A percentile compares a stretch with the other conserved stretches of the same genome.
Conservation (phyloP, 30 jellyfish, hydroid and myxozoan species). For the Mastigias papua region DNA sequence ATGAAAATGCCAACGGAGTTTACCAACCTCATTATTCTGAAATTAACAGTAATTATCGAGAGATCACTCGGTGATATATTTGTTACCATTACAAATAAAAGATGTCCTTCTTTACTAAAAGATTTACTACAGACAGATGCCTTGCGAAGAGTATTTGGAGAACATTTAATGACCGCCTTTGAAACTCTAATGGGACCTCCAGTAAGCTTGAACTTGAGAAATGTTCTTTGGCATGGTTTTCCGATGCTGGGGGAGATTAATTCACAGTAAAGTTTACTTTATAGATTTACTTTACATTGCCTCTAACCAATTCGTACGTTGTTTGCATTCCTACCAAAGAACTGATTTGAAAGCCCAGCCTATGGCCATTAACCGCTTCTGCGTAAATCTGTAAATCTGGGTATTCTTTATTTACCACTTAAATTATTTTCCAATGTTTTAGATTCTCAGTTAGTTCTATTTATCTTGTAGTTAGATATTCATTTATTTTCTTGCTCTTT, state of each 20-base stretch:
- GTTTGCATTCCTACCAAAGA: too few relatives aligned
- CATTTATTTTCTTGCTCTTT: too few relatives aligned
- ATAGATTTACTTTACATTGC: too few relatives aligned
- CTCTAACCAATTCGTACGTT: too few relatives aligned
- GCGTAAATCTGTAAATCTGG: too few relatives aligned
- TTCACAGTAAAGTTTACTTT: slow-evolving; percentile 14
- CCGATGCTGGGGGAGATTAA: slow-evolving; percentile 79
- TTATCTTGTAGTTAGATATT: too few relatives aligned
- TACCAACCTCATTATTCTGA: slow-evolving; percentile 44
- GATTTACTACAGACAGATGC: slow-evolving; percentile 42
- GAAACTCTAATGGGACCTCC: slow-evolving; percentile 75
- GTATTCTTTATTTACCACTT: too few relatives aligned
- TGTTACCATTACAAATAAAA: slow-evolving; percentile 9
- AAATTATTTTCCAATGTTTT: too few relatives aligned
- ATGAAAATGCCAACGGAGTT: neutral
- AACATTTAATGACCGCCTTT: slow-evolving; percentile 1
- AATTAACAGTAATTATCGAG: slow-evolving; percentile 56
- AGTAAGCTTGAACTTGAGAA: slow-evolving; percentile 67
- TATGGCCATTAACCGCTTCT: too few relatives aligned
- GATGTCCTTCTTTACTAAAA: slow-evolving; percentile 65
- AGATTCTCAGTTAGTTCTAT: too few relatives aligned
- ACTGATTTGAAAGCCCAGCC: too few relatives aligned
- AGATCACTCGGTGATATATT: slow-evolving; percentile 67
- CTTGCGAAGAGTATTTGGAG: slow-evolving; percentile 37
- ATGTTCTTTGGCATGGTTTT: slow-evolving; percentile 85